These are phyloP conservation scores for Calephelis perditalis DNA, from an alignment of 2,888 invertebrate species.

Conservation along the genomic window DNA sequence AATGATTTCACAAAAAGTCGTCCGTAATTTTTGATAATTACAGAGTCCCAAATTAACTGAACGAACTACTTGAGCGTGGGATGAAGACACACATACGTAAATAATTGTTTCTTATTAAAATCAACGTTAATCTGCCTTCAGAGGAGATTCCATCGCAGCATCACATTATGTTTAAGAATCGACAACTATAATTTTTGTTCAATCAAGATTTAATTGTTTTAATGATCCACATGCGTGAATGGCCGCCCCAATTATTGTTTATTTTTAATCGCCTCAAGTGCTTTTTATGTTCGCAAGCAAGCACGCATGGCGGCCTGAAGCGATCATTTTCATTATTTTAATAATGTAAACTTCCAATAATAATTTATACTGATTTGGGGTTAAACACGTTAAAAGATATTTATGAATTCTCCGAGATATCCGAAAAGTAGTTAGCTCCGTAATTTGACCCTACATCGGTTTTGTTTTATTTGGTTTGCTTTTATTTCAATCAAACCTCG, in stretches of 20 bases:
- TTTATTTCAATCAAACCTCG: constrained; percentile 36
- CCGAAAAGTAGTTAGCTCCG: constrained; percentile 51
- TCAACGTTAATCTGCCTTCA: constrained; percentile 74
- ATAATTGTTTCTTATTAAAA: constrained; percentile 79
- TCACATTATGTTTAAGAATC: constrained; percentile 76
- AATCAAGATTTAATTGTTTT: constrained; percentile 79
- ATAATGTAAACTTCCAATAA: constrained; percentile 78
- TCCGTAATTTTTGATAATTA: constrained; percentile 76
- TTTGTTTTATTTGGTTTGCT: constrained; percentile 33
- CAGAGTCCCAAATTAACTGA: constrained; percentile 55
- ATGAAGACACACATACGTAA: constrained; percentile 65
- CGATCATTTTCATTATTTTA: constrained; percentile 79
- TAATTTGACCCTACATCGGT: constrained; percentile 59
- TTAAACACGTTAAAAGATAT: constrained; percentile 73
- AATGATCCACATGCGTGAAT: constrained; percentile 78
- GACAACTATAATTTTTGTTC: constrained; percentile 79
- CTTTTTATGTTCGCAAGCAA: constrained; percentile 74
- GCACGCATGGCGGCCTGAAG: constrained; percentile 70
- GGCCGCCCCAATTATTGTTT: constrained; percentile 78
- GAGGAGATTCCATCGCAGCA: constrained; percentile 69
- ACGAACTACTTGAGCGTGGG: constrained; percentile 70
- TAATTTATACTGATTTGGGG: constrained; percentile 78
- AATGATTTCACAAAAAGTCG: constrained; percentile 65
- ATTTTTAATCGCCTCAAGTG: constrained; percentile 78
- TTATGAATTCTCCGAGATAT: constrained; percentile 38